A percentile compares a stretch with the other conserved stretches of the same genome.
These are phyloP conservation scores for Athrips mouffetella DNA, from an alignment of 2,888 invertebrate genomes.

Conservation along the genomic window DNA sequence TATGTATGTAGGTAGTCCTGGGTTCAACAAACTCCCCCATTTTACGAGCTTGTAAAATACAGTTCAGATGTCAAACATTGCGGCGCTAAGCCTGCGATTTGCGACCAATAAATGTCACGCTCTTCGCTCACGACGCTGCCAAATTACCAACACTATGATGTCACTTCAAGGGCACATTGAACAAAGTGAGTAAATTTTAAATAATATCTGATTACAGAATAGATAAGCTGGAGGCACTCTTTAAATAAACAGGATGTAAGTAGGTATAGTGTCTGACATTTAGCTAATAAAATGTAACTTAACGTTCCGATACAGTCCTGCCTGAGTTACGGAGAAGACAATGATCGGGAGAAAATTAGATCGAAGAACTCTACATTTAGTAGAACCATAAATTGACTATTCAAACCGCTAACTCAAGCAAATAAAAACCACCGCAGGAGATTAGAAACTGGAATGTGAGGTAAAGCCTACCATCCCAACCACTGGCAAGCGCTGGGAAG, in stretches of 20 bases:
- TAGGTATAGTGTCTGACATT: no score
- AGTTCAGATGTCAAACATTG: conserved; percentile 44
- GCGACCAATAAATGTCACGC: conserved; percentile 38
- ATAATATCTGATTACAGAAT: conserved; percentile 2
- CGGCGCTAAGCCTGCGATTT: conserved; percentile 39
- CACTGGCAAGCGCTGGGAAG: conserved; percentile 33
- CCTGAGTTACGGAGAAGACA: no score
- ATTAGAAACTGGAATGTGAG: conserved; percentile 13
- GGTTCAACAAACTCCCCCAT: conserved; percentile 72
- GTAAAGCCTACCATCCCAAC: conserved; percentile 1
- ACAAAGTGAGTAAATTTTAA: neutral
- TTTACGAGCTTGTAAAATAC: conserved; percentile 56
- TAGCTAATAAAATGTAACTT: no score
- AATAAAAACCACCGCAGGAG: conserved; percentile 16
- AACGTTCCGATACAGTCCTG: no score
- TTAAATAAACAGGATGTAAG: neutral
- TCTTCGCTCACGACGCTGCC: conserved; percentile 45
- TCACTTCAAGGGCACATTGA: conserved; percentile 6
- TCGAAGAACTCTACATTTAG: neutral
- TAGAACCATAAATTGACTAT: conserved; percentile 6
- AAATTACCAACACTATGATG: conserved; percentile 33
- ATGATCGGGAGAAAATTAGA: neutral
- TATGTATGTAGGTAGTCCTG: conserved; percentile 72
- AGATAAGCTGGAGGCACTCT: no score
- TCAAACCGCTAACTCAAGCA: conserved; percentile 20